Evolutionary conservation across 2,888 invertebrate genomes (phyloP).

Genomic region (Drosophila quasianomalipes): DNA sequence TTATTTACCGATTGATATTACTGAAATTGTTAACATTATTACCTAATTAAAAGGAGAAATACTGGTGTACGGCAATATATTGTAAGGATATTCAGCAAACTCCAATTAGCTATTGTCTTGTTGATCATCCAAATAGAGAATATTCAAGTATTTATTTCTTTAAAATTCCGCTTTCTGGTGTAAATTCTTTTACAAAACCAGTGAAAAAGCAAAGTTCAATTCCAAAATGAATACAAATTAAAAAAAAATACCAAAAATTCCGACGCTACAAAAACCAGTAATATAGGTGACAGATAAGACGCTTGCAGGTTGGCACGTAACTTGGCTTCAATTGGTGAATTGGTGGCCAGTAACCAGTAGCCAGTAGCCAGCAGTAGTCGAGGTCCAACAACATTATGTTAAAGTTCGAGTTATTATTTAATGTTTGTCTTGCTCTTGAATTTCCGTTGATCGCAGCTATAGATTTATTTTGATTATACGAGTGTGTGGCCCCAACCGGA

Average conservation of each 20-base stretch:
- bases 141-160: background rate
- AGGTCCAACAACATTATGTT: constrained; percentile 31
- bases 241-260: constrained; percentile 41
- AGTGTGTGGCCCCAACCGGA: constrained; percentile 32
- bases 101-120: background rate
- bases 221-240: constrained; percentile 12
- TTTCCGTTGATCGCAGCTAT: constrained; percentile 15
- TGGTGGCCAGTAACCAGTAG: background rate
- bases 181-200: constrained; percentile 6
- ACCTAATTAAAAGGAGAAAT: background rate
- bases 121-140: background rate
- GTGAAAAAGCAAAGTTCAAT: constrained; percentile 30
- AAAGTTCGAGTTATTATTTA: constrained; percentile 28
- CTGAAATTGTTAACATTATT: background rate
- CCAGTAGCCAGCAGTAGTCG: constrained; percentile 13
- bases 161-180: constrained; percentile 8
- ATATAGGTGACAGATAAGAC: constrained; percentile 16
- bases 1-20: background rate
- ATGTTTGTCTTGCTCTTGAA: constrained; percentile 38
- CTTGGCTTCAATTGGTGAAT: constrained; percentile 38
- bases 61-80: background rate
- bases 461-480: constrained; percentile 3
- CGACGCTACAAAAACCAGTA: constrained; percentile 29
- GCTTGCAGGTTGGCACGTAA: constrained; percentile 53
- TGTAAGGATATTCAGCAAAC: background rate